Conservation (phyloP, 2,113 vertebrate genomes). For the Trematocara marginatum region DNA sequence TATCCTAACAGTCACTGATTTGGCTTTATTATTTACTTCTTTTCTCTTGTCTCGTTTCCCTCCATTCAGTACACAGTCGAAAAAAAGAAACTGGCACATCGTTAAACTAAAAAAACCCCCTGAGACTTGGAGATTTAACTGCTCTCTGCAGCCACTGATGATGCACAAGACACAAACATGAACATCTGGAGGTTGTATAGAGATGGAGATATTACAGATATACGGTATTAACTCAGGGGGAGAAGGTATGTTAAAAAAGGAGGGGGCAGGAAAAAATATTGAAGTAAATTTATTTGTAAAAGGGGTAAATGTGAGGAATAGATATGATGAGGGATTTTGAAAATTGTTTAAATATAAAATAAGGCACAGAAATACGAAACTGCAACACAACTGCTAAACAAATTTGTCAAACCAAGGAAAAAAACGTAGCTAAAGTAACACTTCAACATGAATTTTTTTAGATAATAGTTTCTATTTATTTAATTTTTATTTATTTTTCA, state of each 20-base stretch:
- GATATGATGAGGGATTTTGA: neutral
- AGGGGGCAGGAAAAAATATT: neutral
- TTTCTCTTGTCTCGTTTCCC: neutral
- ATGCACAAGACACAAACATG: neutral
- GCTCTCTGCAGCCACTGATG: neutral
- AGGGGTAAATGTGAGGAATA: neutral
- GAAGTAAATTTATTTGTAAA: neutral
- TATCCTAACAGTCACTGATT: neutral
- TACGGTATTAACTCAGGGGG: neutral
- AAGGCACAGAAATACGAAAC: neutral
- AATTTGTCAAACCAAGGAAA: neutral
- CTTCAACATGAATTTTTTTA: fast-evolving
- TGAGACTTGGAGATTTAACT: neutral
- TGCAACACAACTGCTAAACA: neutral
- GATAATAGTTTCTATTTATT: neutral
- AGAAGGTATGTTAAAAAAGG: neutral
- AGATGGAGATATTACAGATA: neutral
- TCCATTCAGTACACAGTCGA: neutral
- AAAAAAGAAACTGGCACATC: neutral
- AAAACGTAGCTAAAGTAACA: neutral
- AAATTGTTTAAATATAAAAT: neutral
- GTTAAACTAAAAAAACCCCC: neutral
- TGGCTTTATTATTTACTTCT: neutral
- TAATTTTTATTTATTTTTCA: neutral
- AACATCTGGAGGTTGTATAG: neutral